A percentile compares a stretch with the other conserved stretches of the same genome.
These are phyloP conservation scores for Plotosus lineatus DNA, from an alignment of 2,113 vertebrate species.

Conservation along the genomic window DNA sequence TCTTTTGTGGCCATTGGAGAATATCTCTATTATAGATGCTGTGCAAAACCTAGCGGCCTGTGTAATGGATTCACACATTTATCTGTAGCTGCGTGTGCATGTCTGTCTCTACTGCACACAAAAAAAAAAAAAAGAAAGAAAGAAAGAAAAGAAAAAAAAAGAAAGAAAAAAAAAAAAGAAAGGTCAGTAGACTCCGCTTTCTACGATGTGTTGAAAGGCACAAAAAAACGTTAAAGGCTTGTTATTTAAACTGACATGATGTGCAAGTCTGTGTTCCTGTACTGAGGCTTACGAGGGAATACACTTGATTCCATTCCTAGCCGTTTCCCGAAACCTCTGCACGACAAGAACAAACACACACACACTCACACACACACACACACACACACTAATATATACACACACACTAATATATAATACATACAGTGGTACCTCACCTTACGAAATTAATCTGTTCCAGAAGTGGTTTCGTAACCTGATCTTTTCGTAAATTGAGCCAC, in stretches of 20 bases:
- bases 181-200: neutral
- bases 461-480: too few relatives aligned
- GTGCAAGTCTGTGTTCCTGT: constrained; percentile 12
- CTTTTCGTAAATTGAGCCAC: too few relatives aligned
- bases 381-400: constrained; percentile 10
- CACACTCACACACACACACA: constrained; percentile 3
- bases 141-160: too few relatives aligned
- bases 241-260: constrained; percentile 37
- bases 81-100: neutral
- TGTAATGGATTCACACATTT: constrained; percentile 19
- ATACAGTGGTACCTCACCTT: too few relatives aligned
- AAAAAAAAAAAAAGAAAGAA: too few relatives aligned
- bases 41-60: neutral
- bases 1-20: constrained; percentile 11
- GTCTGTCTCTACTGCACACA: constrained; percentile 4
- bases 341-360: constrained; percentile 34
- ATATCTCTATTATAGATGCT: constrained; percentile 6
- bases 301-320: constrained; percentile 61
- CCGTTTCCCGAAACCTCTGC: constrained; percentile 52
- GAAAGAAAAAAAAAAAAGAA: too few relatives aligned
- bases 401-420: too few relatives aligned
- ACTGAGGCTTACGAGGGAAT: constrained; percentile 56
- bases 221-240: constrained; percentile 16
- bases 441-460: too few relatives aligned
- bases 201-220: neutral